A percentile compares a stretch with the other conserved stretches of the same genome.
Conservation (phyloP, 23 tunicate genomes). For the Ciona savignyi region DNA sequence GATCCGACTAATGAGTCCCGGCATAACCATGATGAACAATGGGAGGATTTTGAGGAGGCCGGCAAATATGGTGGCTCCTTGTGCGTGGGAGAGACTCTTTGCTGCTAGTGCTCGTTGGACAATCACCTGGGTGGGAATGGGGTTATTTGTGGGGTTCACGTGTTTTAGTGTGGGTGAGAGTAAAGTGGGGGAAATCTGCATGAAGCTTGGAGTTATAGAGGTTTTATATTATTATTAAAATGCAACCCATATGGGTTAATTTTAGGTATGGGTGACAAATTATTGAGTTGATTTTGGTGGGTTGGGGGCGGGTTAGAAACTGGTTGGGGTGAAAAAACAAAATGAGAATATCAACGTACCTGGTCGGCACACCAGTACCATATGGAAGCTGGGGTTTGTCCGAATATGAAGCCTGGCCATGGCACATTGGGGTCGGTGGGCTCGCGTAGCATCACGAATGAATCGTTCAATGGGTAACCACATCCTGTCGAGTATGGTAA, state of each 20-base stretch:
- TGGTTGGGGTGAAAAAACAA: no score
- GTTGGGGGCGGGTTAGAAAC: not conserved
- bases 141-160: not conserved
- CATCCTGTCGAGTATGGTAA: no score
- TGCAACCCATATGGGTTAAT: not conserved
- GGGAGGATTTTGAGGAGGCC: constrained; percentile 89
- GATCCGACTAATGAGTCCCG: constrained; percentile 84
- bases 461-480: constrained; percentile 72
- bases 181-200: no score
- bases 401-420: constrained; percentile 88
- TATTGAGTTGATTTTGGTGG: not conserved
- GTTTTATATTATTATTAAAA: not conserved
- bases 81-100: constrained; percentile 87
- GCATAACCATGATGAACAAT: constrained; percentile 84
- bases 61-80: constrained; percentile 79
- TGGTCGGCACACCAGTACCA: constrained; percentile 99
- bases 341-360: constrained; percentile 28
- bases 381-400: constrained; percentile 82
- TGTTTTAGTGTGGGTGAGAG: no score
- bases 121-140: constrained; percentile 39
- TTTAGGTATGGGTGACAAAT: no score
- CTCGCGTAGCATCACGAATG: constrained; percentile 73
- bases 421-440: constrained; percentile 91
- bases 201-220: not conserved
- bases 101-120: constrained; percentile 91